Base-by-base conservation (phyloP, 2,113 vertebrate genomes). In the Girardinichthys multiradiatus region DNA sequence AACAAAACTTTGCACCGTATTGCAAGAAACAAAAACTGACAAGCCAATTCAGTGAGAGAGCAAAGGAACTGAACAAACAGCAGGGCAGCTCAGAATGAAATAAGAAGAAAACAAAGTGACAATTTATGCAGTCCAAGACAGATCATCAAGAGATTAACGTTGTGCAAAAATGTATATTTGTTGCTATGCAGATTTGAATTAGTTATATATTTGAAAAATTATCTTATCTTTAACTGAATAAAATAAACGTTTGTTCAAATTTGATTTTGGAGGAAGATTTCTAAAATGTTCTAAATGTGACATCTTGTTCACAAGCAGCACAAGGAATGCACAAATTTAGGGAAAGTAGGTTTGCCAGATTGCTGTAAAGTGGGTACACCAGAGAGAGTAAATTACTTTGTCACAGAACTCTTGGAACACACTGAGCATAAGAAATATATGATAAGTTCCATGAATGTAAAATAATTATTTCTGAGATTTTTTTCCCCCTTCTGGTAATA, bases 341-440 rank as follows among this genome's bases (percentile, higher is more conserved):
- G 57, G 69, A 29, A 82, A 61, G 69, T 72, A 45, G 57, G 76
- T 72, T 68, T 72, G 27, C 31, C 24, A 67, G 39, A 78, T 72
- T 71, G 33, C 5, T 8, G 24, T 17, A 71, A 70, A 69, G 70
- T 66, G 48, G 45, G 35, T 31, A 60, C 29, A 71, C 14, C 57
- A 57, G 54, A 54, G 62, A 73, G 57, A 69, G 13, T 39, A 59
- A 90, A 71, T 70, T 60, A 76, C 61, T 60, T 81, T 35, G 24
- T 12, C 17, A 33, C 35, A 62, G 58, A 67, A 61, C 39, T 71
- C 30, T 30, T 27, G 37, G 51, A 77, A 77, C 72, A 77, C 64
- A 28, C 2, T 64, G 60, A 70, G 58, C 39, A 65, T 79, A 68
- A 66, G 48, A 68, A 67, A 75, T 57, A 12, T 42, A 67, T 77